Percentiles rank a stretch among this genome's conserved stretches.
Evolutionary conservation across 2,113 vertebrate species (phyloP).

Genomic region (Stegostoma tigrinum): DNA sequence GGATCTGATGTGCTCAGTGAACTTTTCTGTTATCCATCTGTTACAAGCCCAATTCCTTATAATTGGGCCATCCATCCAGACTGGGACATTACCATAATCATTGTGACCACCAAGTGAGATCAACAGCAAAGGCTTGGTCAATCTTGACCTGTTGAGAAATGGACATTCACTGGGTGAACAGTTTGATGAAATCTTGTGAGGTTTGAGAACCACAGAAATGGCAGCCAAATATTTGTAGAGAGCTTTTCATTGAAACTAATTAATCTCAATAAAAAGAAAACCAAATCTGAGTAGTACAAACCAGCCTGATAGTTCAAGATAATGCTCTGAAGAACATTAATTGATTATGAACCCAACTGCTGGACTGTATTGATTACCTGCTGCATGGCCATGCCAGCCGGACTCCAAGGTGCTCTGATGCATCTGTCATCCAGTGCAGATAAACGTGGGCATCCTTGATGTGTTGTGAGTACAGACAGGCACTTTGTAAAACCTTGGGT

Average conservation of each 20-base stretch:
- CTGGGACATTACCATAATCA: neutral
- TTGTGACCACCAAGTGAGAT: neutral
- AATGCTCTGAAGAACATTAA: slow-evolving; percentile 30
- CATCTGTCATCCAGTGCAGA: slow-evolving; percentile 24
- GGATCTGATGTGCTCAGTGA: neutral
- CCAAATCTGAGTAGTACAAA: slow-evolving; percentile 11
- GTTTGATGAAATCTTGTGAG: neutral
- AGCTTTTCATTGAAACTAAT: neutral
- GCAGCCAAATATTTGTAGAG: neutral
- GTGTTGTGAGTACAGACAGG: slow-evolving; percentile 13
- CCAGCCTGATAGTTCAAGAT: slow-evolving; percentile 21
- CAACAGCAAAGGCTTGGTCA: slow-evolving; percentile 20
- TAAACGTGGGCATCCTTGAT: slow-evolving; percentile 33
- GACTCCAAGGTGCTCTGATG: slow-evolving; percentile 22
- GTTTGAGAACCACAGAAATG: neutral
- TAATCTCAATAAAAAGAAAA: neutral
- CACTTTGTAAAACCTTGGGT: slow-evolving; percentile 32
- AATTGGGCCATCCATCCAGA: neutral
- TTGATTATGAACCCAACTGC: slow-evolving; percentile 32
- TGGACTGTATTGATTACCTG: slow-evolving; percentile 33
- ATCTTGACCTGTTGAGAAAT: slow-evolving; percentile 26
- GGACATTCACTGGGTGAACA: neutral
- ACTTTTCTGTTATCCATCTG: neutral
- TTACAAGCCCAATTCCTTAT: neutral
- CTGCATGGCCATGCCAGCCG: slow-evolving; percentile 19